Evolutionary conservation across 2,797 vertebrate species (phyloP), one percentile per base, ranked within the genome.

Genomic region (Falco rusticolus): DNA sequence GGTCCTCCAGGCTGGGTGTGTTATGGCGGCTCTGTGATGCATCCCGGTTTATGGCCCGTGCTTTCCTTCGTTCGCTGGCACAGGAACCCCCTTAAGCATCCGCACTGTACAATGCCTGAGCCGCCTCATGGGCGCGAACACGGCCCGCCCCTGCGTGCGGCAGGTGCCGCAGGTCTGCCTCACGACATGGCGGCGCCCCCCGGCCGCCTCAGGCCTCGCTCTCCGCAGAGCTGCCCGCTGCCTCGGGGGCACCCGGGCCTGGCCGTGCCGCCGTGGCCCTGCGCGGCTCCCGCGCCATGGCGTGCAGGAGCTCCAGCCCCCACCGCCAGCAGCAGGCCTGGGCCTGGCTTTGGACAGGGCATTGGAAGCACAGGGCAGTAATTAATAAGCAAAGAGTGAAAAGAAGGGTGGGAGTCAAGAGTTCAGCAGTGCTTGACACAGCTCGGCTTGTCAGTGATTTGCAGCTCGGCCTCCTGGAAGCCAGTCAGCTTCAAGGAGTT

Each of bases 41-140:
- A 39, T 5, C 8, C 1, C 0, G 20, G 0, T 1, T 20, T 1
- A 0, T 1, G 2, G 2, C 4, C 11, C 6, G 9, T 5, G 15
- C 22, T 12, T 4, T 11, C 11, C 8, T 18, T 12, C 7, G 4
- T 3, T 34, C 13, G 9, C 16, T 4, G 19, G 5, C 10, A 3
- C 1, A 11, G 13, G 13, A 14, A 37, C 51, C 11, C 18, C 5
- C 29, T 6, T 12, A 13, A 18, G 16, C 34, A 6, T 5, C 16
- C 11, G 19, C 6, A 15, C 5, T 14, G 28, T 13, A 8, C 31
- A 19, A 16, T 2, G 12, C 4, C 5, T 0, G 22, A 13, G 20
- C 8, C 13, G 26, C 28, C 8, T 5, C 16, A 0, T 2, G 3
- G 3, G 79, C 8, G 2, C 2, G 16, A 28, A 33, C 12, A 6